These are phyloP conservation scores for Tipula unca DNA, from an alignment of 2,888 invertebrate species.

Conservation along the genomic window DNA sequence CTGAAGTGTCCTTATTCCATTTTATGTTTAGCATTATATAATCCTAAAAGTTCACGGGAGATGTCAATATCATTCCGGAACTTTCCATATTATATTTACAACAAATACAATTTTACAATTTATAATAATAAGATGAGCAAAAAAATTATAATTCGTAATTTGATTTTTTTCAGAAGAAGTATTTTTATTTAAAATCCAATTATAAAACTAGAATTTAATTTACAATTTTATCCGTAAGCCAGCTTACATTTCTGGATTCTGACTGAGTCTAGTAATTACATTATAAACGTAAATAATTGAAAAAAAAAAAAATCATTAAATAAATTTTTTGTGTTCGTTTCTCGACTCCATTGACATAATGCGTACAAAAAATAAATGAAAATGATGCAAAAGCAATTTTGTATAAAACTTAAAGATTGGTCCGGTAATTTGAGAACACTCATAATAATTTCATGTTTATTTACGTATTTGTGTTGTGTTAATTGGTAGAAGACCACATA, in stretches of 20 bases:
- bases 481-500: not conserved
- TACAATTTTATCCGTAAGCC: not conserved
- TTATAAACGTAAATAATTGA: not conserved
- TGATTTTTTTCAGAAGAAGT: not conserved
- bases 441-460: not conserved
- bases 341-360: not conserved
- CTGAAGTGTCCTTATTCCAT: too few relatives aligned
- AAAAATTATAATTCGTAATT: not conserved
- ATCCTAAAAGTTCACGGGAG: too few relatives aligned
- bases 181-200: not conserved
- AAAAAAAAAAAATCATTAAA: not conserved
- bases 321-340: not conserved
- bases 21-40: too few relatives aligned
- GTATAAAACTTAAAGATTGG: not conserved
- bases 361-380: not conserved
- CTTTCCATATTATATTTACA: not conserved
- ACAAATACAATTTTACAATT: not conserved
- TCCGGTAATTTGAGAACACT: not conserved
- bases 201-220: not conserved
- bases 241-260: not conserved
- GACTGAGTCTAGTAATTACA: not conserved
- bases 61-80: not conserved
- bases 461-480: not conserved
- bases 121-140: not conserved
- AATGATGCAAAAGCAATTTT: not conserved